A percentile compares a stretch with the other conserved stretches of the same genome.
These are phyloP conservation scores for Luscinia megarhynchos DNA, from an alignment of 2,797 vertebrate genomes.

Conservation along the genomic window DNA sequence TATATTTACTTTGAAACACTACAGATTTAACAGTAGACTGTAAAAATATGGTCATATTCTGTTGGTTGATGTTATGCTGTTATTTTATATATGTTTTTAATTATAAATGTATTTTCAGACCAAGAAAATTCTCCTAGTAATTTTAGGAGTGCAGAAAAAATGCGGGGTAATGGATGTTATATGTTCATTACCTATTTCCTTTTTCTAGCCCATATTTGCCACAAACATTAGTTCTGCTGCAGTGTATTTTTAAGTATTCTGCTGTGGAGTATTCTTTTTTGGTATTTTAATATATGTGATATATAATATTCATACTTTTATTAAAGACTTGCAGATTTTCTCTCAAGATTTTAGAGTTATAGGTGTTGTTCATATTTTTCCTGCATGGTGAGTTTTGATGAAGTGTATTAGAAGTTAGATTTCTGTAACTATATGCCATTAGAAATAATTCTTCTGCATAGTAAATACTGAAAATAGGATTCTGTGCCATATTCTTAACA, in stretches of 20 bases:
- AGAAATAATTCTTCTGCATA: not conserved
- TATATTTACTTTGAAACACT: not conserved
- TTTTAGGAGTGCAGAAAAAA: not conserved
- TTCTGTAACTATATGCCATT: not conserved
- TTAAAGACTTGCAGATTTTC: not conserved
- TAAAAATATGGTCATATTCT: not conserved
- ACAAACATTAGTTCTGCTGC: not conserved
- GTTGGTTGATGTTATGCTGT: not conserved
- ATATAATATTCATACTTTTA: not conserved
- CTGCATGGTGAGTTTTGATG: not conserved
- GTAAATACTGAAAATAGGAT: not conserved
- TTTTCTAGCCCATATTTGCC: not conserved
- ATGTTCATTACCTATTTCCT: not conserved
- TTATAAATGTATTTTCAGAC: not conserved
- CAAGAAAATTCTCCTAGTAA: not conserved
- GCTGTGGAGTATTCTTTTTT: not conserved
- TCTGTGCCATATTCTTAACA: not conserved
- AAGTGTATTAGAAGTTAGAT: not conserved
- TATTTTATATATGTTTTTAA: not conserved
- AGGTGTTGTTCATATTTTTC: not conserved
- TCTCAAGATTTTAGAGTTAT: not conserved
- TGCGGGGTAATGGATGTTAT: not conserved
- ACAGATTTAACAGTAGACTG: not conserved
- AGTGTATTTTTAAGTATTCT: not conserved
- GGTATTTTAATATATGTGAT: not conserved